phyloP scores from a whole-genome alignment of 2,113 vertebrate species.

The Mugil cephalus region DNA sequence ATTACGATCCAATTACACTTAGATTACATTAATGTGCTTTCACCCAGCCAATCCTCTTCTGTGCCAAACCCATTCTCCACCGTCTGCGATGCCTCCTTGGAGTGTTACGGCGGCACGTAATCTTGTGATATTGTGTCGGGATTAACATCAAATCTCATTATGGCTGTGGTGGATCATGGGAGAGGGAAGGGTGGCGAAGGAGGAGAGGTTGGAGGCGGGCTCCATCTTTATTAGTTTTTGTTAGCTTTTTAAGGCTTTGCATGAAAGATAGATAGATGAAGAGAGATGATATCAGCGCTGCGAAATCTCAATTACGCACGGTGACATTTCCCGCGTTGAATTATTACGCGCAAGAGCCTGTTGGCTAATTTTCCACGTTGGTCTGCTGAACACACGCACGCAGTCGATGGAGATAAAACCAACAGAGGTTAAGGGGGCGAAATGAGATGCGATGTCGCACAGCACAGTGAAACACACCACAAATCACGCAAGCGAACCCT shows the following conservation, averaged over 20 bases:
- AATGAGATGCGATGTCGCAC: slow-evolving; percentile 18
- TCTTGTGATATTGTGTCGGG: slow-evolving; percentile 81
- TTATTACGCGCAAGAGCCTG: slow-evolving; percentile 33
- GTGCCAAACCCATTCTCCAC: slow-evolving; percentile 70
- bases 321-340: slow-evolving; percentile 40
- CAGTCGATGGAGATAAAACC: background rate
- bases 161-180: slow-evolving; percentile 36
- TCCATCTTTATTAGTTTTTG: slow-evolving; percentile 28
- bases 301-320: slow-evolving; percentile 73
- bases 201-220: slow-evolving; percentile 8
- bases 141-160: slow-evolving; percentile 84
- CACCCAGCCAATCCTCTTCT: slow-evolving; percentile 51
- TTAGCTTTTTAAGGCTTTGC: slow-evolving; percentile 8
- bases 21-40: slow-evolving; percentile 76
- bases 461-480: slow-evolving; percentile 1
- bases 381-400: slow-evolving; percentile 20
- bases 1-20: slow-evolving; percentile 77
- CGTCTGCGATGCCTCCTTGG: slow-evolving; percentile 31
- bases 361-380: slow-evolving; percentile 22
- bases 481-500: slow-evolving; percentile 41
- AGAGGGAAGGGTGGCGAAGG: slow-evolving; percentile 11
- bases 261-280: background rate
- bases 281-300: slow-evolving; percentile 62
- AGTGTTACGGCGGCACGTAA: slow-evolving; percentile 67
- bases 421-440: slow-evolving; percentile 40